A percentile compares a stretch with the other conserved stretches of the same genome.
These are phyloP conservation scores for Nemopilema nomurai DNA, from an alignment of 30 jellyfish, hydroid and myxozoan species.

Conservation along the genomic window DNA sequence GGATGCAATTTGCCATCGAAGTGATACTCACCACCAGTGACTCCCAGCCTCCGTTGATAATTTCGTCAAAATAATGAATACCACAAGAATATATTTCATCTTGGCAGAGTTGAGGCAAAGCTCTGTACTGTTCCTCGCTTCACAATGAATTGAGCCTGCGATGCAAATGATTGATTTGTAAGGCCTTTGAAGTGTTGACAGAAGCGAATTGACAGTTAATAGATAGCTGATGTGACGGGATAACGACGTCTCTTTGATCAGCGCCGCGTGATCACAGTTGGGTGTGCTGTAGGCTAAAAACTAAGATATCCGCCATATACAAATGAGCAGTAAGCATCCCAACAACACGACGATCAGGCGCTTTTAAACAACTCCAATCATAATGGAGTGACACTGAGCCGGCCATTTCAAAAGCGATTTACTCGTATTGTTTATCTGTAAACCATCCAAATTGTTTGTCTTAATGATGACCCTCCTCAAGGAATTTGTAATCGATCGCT, in stretches of 20 bases:
- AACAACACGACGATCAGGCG: slow-evolving; percentile 22
- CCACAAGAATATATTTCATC: slow-evolving; percentile 14
- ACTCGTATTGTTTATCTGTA: slow-evolving; percentile 26
- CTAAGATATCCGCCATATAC: slow-evolving; percentile 21
- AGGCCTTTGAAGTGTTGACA: slow-evolving; percentile 50
- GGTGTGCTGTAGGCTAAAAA: slow-evolving; percentile 27
- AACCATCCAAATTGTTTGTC: slow-evolving; percentile 32
- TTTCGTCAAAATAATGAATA: slow-evolving; percentile 19
- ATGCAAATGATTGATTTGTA: slow-evolving; percentile 21
- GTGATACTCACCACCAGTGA: slow-evolving; percentile 52
- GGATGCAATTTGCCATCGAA: background rate
- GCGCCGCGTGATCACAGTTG: slow-evolving; percentile 57
- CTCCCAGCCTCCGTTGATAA: slow-evolving; percentile 2
- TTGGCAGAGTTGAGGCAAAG: background rate
- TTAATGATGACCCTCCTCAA: slow-evolving; percentile 31
- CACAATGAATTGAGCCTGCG: slow-evolving; percentile 25
- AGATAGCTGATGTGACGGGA: slow-evolving; percentile 42
- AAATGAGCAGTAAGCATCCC: background rate
- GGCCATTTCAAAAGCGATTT: slow-evolving; percentile 49
- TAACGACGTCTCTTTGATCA: slow-evolving; percentile 12
- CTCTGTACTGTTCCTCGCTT: slow-evolving; percentile 2
- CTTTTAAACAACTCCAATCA: slow-evolving; percentile 19
- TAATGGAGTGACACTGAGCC: slow-evolving; percentile 29
- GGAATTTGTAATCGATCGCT: slow-evolving; percentile 26
- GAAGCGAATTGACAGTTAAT: slow-evolving; percentile 38